Evolutionary conservation across 2,797 vertebrate species (phyloP), one percentile per base, ranked within the genome.

Genomic region (Smutsia temminckii): DNA sequence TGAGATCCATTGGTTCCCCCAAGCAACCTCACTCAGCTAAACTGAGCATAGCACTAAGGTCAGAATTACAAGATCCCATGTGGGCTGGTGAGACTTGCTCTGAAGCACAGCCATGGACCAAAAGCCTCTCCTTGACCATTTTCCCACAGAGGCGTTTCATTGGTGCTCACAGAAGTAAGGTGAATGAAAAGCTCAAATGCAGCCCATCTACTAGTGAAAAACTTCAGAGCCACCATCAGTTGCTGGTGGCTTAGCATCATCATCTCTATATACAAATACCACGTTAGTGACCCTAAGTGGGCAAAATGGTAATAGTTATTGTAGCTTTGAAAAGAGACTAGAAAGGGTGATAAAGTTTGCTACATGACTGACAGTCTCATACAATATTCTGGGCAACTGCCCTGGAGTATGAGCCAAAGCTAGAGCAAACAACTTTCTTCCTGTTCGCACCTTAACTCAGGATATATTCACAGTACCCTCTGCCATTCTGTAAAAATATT

Each of bases 391-490:
- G 57, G 21, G 37, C 23, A 95, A 89, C 61, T 89, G 83, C 69
- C 37, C 80, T 89, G 66, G 40, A 92, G 32, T 93, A 88, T 87
- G 34, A 93, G 68, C 55, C 77, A 95, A 92, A 97, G 51, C 17
- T 61, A n/a, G 40, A 95, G 63, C 53, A 95, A 97, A 90, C 53
- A 85, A 40, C 63, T 95, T 95, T 86, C 69, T 93, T 97, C 49
- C 64, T 94, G 42, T 93, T 95, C 64, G 85, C 74, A 91, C 69
- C 57, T 94, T 69, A 90, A 85, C 89, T 95, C 57, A 95, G 57
- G 37, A 96, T 84, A 91, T 83, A 95, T 91, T 97, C 74, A 96
- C 68, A 95, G 77, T 93, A 92, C 61, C 83, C 74, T 93, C 79
- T 89, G 32, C 63, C 8, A 0, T 95, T 95, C 86, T 94, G 59